Conservation (phyloP, 1,140 invertebrate genomes). For the Chlorops oryzae region DNA sequence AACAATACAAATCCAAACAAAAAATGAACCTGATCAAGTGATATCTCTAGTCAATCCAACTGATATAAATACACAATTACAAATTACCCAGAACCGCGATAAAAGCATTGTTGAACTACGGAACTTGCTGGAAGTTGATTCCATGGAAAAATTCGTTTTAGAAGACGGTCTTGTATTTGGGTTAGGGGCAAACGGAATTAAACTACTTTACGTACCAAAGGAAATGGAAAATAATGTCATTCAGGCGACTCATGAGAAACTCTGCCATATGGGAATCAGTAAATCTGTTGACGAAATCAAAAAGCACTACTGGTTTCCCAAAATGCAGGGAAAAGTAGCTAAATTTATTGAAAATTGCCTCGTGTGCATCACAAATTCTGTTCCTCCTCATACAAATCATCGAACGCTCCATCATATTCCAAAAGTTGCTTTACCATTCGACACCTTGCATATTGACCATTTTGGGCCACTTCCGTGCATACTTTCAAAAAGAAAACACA, state of each 20-base stretch:
- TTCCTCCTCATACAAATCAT: not conserved
- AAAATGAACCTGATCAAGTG: too few relatives aligned
- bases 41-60: too few relatives aligned
- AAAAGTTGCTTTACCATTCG: not conserved
- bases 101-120: too few relatives aligned
- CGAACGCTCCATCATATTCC: not conserved
- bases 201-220: not conserved
- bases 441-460: not conserved
- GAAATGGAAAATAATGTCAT: not conserved
- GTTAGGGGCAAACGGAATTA: too few relatives aligned
- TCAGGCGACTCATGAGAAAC: not conserved
- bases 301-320: too few relatives aligned
- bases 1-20: too few relatives aligned
- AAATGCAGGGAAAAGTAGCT: not conserved
- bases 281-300: too few relatives aligned
- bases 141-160: too few relatives aligned
- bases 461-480: conserved; percentile 2
- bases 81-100: too few relatives aligned
- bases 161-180: too few relatives aligned
- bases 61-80: too few relatives aligned
- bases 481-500: conserved; percentile 8
- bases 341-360: conserved; percentile 2
- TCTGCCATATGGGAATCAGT: not conserved
- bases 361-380: conserved; percentile 1
- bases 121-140: too few relatives aligned